Base-by-base conservation (phyloP, 2,888 invertebrate genomes). In the Nephrotoma appendiculata region DNA sequence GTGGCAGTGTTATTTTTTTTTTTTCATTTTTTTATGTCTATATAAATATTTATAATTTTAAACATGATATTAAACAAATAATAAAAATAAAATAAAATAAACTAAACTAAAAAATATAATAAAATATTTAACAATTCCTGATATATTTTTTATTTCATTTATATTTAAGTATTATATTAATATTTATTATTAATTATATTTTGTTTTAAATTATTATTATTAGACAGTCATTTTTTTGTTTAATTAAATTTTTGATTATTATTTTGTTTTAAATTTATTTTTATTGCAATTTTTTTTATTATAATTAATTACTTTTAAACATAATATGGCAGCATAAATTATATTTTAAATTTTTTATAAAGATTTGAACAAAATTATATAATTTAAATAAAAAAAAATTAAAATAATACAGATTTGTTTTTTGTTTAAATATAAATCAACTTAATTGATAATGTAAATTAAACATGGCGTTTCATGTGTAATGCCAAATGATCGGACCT, bases 401-500 rank as follows among this genome's bases (percentile, higher is more conserved):
- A 84, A 84, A 84, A 84, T 42, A 84, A 84, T 84, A 43, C 84
- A 41, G 7, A 6, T 45, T 83, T 86, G 52, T 15, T 43, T n/a
- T n/a, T 85, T 86, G 19, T 88, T 86, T 90, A 90, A 91, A 89
- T 71, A 15, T 1, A 15, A 6, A 57, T 71, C 71, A 71, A 2
- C 31, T 9, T 11, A 71, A 71, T 71, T 71, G 71, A 71, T 71
- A 19, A 31, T 19, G 31, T 2, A 31, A 31, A 90, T 91, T 93
- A 93, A 90, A 93, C 93, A 92, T 98, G 98, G 89, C 98, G 95
- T 93, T 98, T 98, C 95, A 98, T 98, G 93, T 98, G 98, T 89
- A 98, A 94, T 89, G 98, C 98, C 90, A 98, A 94, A 92, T 98
- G 98, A 93, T 98, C 98, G 89, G 98, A 98, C 91, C 98, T 96